Conservation (phyloP, 2,113 vertebrate species). For the Thamnophis sirtalis region DNA sequence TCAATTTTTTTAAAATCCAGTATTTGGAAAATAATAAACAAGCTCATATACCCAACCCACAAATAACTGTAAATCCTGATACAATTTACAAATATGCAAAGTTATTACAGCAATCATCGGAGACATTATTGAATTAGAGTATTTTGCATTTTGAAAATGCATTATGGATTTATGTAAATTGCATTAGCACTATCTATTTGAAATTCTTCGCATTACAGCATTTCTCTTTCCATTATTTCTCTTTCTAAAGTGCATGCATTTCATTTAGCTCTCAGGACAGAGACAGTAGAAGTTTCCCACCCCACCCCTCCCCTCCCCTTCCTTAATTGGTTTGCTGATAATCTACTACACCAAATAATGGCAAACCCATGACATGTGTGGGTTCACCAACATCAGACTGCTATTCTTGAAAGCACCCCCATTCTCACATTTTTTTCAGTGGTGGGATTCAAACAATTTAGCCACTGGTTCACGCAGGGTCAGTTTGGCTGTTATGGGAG, state of each 20-base stretch:
- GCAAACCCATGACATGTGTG: not conserved
- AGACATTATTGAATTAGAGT: constrained; percentile 18
- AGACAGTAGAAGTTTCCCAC: not conserved
- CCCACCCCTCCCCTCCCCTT: not conserved
- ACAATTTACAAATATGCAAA: not conserved
- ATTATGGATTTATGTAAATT: constrained; percentile 27
- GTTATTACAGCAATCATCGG: not conserved
- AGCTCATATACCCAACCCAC: not conserved
- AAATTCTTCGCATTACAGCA: not conserved
- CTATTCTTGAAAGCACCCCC: too few relatives aligned
- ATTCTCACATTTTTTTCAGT: not conserved
- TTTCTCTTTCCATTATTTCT: not conserved
- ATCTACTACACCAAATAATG: not conserved
- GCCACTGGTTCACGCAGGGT: too few relatives aligned
- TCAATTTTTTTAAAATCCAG: not conserved
- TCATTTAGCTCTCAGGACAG: not conserved
- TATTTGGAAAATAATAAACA: not conserved
- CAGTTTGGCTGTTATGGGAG: too few relatives aligned
- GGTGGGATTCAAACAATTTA: too few relatives aligned
- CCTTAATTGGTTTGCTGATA: not conserved
- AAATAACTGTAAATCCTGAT: not conserved
- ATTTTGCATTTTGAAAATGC: constrained; percentile 11
- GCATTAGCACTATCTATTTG: not conserved
- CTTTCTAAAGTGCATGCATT: not conserved
- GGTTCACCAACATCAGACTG: not conserved